Conservation (phyloP, 2,888 invertebrate species). For the Eupithecia subumbrata region DNA sequence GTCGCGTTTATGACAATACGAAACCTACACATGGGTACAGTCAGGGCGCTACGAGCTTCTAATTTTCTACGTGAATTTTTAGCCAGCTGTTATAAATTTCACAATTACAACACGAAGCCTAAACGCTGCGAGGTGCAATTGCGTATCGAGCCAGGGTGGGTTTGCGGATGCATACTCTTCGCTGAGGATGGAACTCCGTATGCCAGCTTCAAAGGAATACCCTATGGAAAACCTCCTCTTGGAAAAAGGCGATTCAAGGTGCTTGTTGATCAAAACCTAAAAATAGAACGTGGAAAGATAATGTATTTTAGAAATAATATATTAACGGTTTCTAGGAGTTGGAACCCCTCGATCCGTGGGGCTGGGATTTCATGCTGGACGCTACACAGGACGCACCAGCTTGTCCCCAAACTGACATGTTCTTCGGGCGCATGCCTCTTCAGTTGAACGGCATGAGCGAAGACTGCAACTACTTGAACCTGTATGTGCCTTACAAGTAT, state of each 20-base stretch:
- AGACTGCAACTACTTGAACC: constrained; percentile 45
- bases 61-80: not conserved
- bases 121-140: constrained; percentile 45
- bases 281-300: not conserved
- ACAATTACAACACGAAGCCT: constrained; percentile 1
- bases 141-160: constrained; percentile 63
- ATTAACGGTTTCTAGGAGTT: constrained; percentile 68
- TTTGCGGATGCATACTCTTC: constrained; percentile 33
- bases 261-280: constrained; percentile 3
- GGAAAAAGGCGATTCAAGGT: constrained; percentile 58
- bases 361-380: constrained; percentile 63
- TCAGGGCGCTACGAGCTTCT: not conserved
- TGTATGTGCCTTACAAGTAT: constrained; percentile 34
- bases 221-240: constrained; percentile 70
- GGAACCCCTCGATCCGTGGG: constrained; percentile 76
- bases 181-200: constrained; percentile 52
- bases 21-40: not conserved
- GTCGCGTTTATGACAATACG: not conserved
- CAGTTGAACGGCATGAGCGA: constrained; percentile 40
- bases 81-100: not conserved
- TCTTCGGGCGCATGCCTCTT: constrained; percentile 32
- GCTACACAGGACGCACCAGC: constrained; percentile 78
- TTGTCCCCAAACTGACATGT: constrained; percentile 76
- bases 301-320: not conserved
- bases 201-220: constrained; percentile 71